These are phyloP conservation scores for Habropoda laboriosa DNA, from an alignment of 1,140 invertebrate genomes.

Conservation along the genomic window DNA sequence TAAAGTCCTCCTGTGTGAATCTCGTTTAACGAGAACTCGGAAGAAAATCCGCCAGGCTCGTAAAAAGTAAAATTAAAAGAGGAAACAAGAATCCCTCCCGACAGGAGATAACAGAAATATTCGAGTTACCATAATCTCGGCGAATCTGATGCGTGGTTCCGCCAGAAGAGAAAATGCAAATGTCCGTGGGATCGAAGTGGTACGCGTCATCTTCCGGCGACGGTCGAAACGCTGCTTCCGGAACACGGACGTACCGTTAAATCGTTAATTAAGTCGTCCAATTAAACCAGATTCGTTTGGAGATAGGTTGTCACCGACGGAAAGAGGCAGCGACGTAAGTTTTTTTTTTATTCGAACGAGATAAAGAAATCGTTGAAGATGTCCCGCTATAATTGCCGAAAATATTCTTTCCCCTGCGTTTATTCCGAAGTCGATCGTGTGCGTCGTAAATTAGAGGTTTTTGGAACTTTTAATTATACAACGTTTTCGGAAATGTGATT, in stretches of 20 bases:
- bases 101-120: neutral
- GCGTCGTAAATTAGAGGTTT: neutral
- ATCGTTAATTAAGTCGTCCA: slow-evolving; percentile 56
- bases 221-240: slow-evolving; percentile 48
- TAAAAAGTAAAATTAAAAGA: neutral
- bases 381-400: neutral
- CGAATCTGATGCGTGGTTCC: slow-evolving; percentile 39
- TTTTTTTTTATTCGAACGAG: neutral
- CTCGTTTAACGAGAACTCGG: neutral
- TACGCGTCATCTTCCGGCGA: slow-evolving; percentile 23
- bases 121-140: slow-evolving; percentile 37
- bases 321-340: neutral
- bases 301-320: slow-evolving; percentile 18
- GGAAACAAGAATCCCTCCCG: neutral
- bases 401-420: no score
- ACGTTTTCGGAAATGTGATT: no score
- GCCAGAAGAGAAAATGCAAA: slow-evolving; percentile 60
- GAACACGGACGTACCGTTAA: slow-evolving; percentile 53
- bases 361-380: neutral
- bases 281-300: slow-evolving; percentile 52
- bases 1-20: neutral
- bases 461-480: neutral
- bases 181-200: slow-evolving; percentile 63
- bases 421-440: neutral
- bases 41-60: neutral